Base-by-base conservation (phyloP, 1,140 invertebrate genomes). In the Conopomorpha cramerella region DNA sequence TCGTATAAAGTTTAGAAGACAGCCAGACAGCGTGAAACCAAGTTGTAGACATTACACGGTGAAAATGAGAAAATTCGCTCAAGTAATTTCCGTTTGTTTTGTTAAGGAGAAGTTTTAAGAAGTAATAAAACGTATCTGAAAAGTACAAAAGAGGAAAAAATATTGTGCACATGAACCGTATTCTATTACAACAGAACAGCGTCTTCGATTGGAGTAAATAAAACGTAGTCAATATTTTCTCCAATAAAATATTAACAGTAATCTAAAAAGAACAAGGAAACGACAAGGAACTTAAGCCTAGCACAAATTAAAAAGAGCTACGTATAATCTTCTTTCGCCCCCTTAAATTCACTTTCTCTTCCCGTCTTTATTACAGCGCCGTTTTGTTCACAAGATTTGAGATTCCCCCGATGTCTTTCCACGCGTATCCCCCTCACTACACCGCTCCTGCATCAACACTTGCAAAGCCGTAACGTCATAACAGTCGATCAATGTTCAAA, bases 261-360 rank as follows among this genome's bases (percentile, higher is more conserved):
- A n/a, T n/a, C n/a, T n/a, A n/a, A n/a, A n/a, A n/a, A n/a, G n/a
- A n/a, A n/a, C n/a, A n/a, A n/a, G n/a, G n/a, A n/a, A n/a, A n/a
- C n/a, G n/a, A n/a, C n/a, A n/a, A n/a, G n/a, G n/a, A n/a, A n/a
- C n/a, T n/a, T n/a, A n/a, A n/a, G n/a, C n/a, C n/a, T n/a, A n/a
- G n/a, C 56, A 54, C 43, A 72, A 76, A 76, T 76, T 72, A 76
- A 72, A 65, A 72, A 65, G 51, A 71, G 53, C 57, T 58, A 55
- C 50, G 45, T 56, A 64, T 81, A 82, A 82, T 81, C 79, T 82
- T 71, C 77, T 77, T 74, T 73, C 67, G 68, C 70, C 64, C 76
- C 73, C 78, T 81, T 79, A 78, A 80, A 80, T 81, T 82, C 81
- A 81, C 80, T 81, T 81, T 81, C 79, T 77, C 74, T 73, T 59